Conservation (phyloP, 2,797 vertebrate species). For the Notolepis coatsorum region DNA sequence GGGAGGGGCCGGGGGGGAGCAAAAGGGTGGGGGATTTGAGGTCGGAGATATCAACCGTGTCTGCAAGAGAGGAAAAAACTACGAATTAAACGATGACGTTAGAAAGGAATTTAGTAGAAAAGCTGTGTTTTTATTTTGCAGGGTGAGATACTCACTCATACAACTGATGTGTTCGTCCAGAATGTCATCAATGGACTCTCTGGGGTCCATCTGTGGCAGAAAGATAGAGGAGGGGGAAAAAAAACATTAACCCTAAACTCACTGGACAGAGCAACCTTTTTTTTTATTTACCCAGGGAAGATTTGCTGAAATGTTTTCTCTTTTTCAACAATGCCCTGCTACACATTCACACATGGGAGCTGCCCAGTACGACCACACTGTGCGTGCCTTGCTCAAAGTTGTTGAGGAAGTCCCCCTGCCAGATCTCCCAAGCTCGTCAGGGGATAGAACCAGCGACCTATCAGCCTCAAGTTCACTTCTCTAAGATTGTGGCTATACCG, state of each 20-base stretch:
- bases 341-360: too few relatives aligned
- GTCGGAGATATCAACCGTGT: conserved; percentile 54
- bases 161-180: conserved; percentile 82
- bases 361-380: too few relatives aligned
- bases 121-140: conserved; percentile 11
- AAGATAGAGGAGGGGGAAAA: conserved; percentile 20
- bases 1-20: conserved; percentile 31
- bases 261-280: not conserved
- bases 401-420: too few relatives aligned
- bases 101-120: not conserved
- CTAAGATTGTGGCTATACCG: too few relatives aligned
- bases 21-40: conserved; percentile 60
- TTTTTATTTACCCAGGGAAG: too few relatives aligned
- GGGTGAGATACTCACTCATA: conserved; percentile 67
- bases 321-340: too few relatives aligned
- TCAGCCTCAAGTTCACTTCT: too few relatives aligned
- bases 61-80: conserved; percentile 56
- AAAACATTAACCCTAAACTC: conserved; percentile 4
- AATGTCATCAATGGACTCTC: conserved; percentile 89
- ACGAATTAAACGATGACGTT: conserved; percentile 22
- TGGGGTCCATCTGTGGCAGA: conserved; percentile 85
- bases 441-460: too few relatives aligned
- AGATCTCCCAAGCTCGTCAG: too few relatives aligned
- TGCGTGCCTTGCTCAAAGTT: too few relatives aligned
- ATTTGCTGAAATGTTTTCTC: too few relatives aligned